Percentiles rank a stretch among this genome's conserved stretches.
These are phyloP conservation scores for Strix aluco DNA, from an alignment of 2,113 vertebrate genomes.

Conservation along the genomic window DNA sequence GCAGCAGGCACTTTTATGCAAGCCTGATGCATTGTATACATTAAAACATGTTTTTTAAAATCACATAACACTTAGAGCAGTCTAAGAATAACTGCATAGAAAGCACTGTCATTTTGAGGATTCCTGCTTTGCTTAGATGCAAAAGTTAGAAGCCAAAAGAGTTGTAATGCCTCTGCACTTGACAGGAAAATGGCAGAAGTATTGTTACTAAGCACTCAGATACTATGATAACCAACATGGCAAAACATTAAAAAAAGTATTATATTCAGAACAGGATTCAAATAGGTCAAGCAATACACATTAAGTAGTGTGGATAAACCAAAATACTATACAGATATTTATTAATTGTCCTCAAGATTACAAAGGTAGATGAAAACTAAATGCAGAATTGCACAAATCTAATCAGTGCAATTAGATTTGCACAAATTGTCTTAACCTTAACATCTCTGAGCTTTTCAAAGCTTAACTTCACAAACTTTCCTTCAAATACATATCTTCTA, in stretches of 20 bases:
- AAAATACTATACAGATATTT: background rate
- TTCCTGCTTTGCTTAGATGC: background rate
- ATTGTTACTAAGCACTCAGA: background rate
- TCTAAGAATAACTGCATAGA: background rate
- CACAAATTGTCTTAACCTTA: background rate
- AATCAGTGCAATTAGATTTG: background rate
- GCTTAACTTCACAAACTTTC: background rate
- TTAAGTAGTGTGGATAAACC: background rate
- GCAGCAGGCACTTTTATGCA: background rate
- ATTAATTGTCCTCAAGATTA: background rate
- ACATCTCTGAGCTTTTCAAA: background rate
- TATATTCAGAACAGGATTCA: background rate
- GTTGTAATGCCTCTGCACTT: background rate
- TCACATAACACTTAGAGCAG: background rate
- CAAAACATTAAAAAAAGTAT: background rate
- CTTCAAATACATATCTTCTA: background rate
- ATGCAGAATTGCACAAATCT: background rate
- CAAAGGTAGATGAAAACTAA: background rate
- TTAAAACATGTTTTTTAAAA: background rate
- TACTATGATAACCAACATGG: background rate
- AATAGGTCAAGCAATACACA: background rate
- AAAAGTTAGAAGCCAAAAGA: background rate
- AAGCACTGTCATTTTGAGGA: background rate
- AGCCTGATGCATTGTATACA: background rate
- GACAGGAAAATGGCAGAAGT: background rate